These are phyloP conservation scores for Caenorhabditis doughertyi DNA, from an alignment of 2,888 invertebrate species.

Conservation along the genomic window DNA sequence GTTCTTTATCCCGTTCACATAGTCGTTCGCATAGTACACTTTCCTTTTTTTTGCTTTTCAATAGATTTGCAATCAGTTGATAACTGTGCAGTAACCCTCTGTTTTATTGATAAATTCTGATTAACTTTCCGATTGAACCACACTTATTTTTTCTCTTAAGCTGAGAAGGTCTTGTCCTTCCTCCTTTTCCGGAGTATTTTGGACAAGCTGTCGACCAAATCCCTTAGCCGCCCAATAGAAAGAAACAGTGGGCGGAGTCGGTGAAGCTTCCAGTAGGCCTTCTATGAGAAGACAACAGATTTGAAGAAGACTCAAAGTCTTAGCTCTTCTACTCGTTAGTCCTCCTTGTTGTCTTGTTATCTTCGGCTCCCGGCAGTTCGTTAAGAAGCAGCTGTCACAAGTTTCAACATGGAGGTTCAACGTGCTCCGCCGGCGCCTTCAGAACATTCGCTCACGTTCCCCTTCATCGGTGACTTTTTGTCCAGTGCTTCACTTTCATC, in stretches of 20 bases:
- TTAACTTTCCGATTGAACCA: neutral
- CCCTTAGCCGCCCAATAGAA: conserved; percentile 40
- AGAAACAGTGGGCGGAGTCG: conserved; percentile 46
- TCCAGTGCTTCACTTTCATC: conserved; percentile 46
- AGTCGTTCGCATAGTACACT: too few species aligned
- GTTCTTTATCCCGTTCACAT: too few species aligned
- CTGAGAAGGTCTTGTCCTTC: neutral
- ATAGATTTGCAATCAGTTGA: too few species aligned
- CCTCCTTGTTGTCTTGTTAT: conserved; percentile 67
- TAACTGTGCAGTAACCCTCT: too few species aligned
- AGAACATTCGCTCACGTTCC: conserved; percentile 47
- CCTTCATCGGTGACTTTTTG: conserved; percentile 64
- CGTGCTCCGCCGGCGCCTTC: conserved; percentile 47
- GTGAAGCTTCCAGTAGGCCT: conserved; percentile 44
- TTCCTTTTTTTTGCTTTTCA: too few species aligned
- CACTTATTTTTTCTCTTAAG: neutral
- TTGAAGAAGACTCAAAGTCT: conserved; percentile 12
- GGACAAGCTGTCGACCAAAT: conserved; percentile 17
- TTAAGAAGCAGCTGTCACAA: conserved; percentile 59
- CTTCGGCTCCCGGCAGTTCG: conserved; percentile 38
- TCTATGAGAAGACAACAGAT: conserved; percentile 19
- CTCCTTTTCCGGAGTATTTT: conserved; percentile 4
- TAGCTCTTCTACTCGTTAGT: conserved; percentile 54
- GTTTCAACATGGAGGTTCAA: conserved; percentile 72
- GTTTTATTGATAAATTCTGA: neutral